Evolutionary conservation across 2,797 vertebrate genomes (phyloP), one percentile per base, ranked within the genome.

Genomic region (Artibeus jamaicensis): DNA sequence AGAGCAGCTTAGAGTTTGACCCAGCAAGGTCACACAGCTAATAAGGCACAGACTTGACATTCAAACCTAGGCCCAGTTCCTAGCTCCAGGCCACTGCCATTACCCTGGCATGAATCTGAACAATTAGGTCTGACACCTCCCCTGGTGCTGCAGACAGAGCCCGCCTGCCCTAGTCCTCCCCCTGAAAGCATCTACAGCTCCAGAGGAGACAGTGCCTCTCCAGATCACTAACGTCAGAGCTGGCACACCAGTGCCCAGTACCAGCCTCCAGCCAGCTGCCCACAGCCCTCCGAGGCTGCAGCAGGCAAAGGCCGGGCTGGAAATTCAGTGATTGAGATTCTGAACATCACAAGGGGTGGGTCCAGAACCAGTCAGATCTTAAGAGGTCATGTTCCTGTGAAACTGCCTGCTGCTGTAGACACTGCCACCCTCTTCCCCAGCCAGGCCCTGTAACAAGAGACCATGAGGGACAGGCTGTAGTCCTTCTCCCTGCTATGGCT

Each of bases 251-350:
- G 22, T 15, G n/a, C 53, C 78, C 46, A 67, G 73, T 1, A 0
- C 32, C 44, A 34, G 71, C 53, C 76, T 77, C 86, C 77, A 34
- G 15, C 42, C 77, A 11, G 39, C 76, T 82, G 34, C 79, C 76
- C 6, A 9, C 7, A 2, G 39, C 15, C 53, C 87, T 84, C 34
- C 0, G 0, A 65, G 19, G 46, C 57, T 6, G 7, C 57, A 65
- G 9, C 76, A 73, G 18, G 57, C 4, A 6, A 44, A 79, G 65
- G 29, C 71, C 50, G 26, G 0, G 24, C 62, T 42, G 68, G 84
- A 89, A 86, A 94, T 46, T 39, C 44, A 39, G 92, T 67, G 46
- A 83, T 24, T 53, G 18, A 85, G 59, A 74, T 73, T 94, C 82
- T 68, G 71, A 59, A 18, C 4, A 14, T 26, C 55, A n/a, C 76